Base-by-base conservation (phyloP, 2,113 vertebrate genomes). In the Stigmatopora nigra region DNA sequence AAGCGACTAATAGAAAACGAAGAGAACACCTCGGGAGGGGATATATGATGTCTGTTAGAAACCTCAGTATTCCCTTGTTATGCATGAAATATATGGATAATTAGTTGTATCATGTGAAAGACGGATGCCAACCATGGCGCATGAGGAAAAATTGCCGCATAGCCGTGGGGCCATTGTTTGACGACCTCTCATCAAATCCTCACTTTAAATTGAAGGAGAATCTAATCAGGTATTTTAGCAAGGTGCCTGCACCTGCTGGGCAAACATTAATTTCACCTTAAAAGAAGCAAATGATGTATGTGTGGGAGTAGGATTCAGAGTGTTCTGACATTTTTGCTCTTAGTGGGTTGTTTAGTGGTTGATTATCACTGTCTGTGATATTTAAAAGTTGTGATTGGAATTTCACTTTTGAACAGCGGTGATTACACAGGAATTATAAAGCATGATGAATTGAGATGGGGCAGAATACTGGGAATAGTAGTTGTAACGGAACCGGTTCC, bases 151-250 rank as follows among this genome's bases (percentile, higher is more conserved):
- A n/a, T 63, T 49, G 35, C 63, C 12, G 63, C 71, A 52, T 4
- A 38, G 71, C 58, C 2, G 22, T 5, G 13, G 47, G 69, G 57
- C 11, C 47, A 44, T 62, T 38, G 51, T 49, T 65, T 63, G 60
- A 81, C 31, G 41, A 69, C 63, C 22, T 1, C 70, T 68, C 64
- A 75, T 76, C 49, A 68, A 78, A 71, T 72, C 75, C 52, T 73
- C 64, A 79, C 63, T 49, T 4, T 1, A 72, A 70, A 73, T 57
- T 53, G 61, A 81, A 73, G 73, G 72, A 41, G 65, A 63, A 45
- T 68, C 65, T 36, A 55, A 78, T 68, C 77, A 69, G 53, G 35
- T 73, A 69, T 69, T 78, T 65, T 69, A 72, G 69, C 46, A 67
- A 72, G 68, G 68, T 66, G 60, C 69, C 19, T 75, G 69, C 20